phyloP scores from a whole-genome alignment of 2,797 vertebrate genomes.

The Esox masquinongy region DNA sequence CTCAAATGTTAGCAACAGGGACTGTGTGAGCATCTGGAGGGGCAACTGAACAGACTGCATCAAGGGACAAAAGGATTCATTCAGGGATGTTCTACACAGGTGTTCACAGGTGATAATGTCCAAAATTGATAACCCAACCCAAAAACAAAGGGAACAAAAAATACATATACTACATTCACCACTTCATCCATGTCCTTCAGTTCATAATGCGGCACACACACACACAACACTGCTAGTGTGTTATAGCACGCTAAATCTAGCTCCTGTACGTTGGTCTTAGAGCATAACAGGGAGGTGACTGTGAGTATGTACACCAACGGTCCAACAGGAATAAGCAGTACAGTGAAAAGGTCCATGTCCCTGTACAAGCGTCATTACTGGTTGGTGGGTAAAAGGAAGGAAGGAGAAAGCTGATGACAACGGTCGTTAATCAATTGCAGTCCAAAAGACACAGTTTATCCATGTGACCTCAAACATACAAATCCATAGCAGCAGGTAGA shows the following conservation, averaged over 20 bases:
- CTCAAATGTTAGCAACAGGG: slow-evolving; percentile 47
- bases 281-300: slow-evolving; percentile 48
- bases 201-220: slow-evolving; percentile 63
- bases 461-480: slow-evolving; percentile 61
- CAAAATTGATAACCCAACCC: slow-evolving; percentile 28
- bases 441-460: slow-evolving; percentile 67
- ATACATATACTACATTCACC: slow-evolving; percentile 33
- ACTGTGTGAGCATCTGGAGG: slow-evolving; percentile 51
- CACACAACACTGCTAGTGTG: slow-evolving; percentile 69
- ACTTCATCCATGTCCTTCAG: slow-evolving; percentile 69
- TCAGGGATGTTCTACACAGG: slow-evolving; percentile 27
- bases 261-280: slow-evolving; percentile 57
- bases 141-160: slow-evolving; percentile 35
- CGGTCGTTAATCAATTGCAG: slow-evolving; percentile 59
- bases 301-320: slow-evolving; percentile 63
- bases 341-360: slow-evolving; percentile 82
- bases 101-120: slow-evolving; percentile 33
- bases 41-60: slow-evolving; percentile 44
- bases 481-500: slow-evolving; percentile 82
- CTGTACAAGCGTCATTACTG: slow-evolving; percentile 33
- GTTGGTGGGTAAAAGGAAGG: slow-evolving; percentile 54
- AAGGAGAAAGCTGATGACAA: slow-evolving; percentile 59
- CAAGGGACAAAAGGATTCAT: slow-evolving; percentile 27
- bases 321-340: slow-evolving; percentile 68
- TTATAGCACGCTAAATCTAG: slow-evolving; percentile 61